phyloP scores from a whole-genome alignment of 2,888 invertebrate genomes.

The Mythimna loreyi region DNA sequence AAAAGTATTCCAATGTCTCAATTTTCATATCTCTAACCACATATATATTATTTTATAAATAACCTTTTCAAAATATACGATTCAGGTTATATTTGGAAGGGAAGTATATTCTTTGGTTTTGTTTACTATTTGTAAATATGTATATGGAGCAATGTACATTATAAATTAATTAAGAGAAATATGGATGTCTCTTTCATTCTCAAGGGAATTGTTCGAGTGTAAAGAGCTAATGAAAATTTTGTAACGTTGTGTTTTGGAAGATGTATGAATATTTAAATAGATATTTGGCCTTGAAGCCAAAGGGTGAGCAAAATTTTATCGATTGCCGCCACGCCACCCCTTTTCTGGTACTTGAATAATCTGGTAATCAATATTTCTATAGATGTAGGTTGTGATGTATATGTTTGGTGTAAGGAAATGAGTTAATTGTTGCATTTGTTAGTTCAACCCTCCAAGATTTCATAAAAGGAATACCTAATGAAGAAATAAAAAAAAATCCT shows the following conservation, averaged over 20 bases:
- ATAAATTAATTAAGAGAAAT: not conserved
- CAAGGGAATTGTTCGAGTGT: not conserved
- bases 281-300: conserved; percentile 15
- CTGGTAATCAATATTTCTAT: not conserved
- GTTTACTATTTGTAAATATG: not conserved
- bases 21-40: not conserved
- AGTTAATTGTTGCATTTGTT: too few species aligned
- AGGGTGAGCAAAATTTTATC: conserved; percentile 5
- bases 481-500: too few species aligned
- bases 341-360: too few species aligned
- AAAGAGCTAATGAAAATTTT: conserved; percentile 6
- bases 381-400: not conserved
- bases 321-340: conserved; percentile 1
- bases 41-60: not conserved
- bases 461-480: not conserved
- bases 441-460: not conserved
- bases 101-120: conserved; percentile 18
- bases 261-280: not conserved
- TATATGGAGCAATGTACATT: conserved; percentile 8
- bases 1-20: not conserved
- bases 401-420: not conserved
- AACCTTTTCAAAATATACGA: not conserved
- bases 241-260: conserved; percentile 7
- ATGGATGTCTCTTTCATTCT: conserved; percentile 12
- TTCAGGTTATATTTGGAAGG: not conserved